Base-by-base conservation (phyloP, 1,140 invertebrate genomes). In the Drosophila kurseongensis region DNA sequence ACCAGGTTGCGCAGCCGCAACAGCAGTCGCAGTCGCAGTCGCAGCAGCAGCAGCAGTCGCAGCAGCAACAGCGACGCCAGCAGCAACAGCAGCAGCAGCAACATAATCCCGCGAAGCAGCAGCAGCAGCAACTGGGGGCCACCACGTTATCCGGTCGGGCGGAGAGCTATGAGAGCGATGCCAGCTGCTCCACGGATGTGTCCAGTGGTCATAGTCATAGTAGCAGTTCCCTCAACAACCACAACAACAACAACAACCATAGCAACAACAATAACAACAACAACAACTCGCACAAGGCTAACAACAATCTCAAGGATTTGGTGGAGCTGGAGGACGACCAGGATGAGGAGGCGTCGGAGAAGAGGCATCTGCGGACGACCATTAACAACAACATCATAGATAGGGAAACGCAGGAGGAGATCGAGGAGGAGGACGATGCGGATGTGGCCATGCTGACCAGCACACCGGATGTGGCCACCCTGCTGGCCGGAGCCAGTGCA, bases 1-100 rank as follows among this genome's bases (percentile, higher is more conserved):
- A 93, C 90, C 75, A 93, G 29, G 42, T 65, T 12, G 83, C 75
- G 91, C 93, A 88, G 93, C 88, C 68, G 94, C 86, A 61, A 10
- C 65, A 50, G 29, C 56, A 57, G 14, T 62, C 47, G 9, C 42
- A 35, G 1, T 18, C 18, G 18, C 65, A 66, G 18, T 18, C 55
- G 13, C 76, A 77, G 4, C 14, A 36, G 27, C 71, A 59, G 47
- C 65, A 38, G 42, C 63, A 51, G n/a, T 36, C 38, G 35, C 40
- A 58, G 14, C 55, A 60, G 44, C 71, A 60, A 36, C 62, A 51
- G 35, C 80, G 58, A 9, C 9, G 10, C 2, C 74, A 50, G 54
- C 59, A 45, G 36, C 55, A 55, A 14, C 59, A 41, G 18, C 51
- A 45, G 27, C 59, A 56, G 27, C 66, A 48, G 23, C 35, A 32